phyloP scores from a whole-genome alignment of 2,113 vertebrate genomes.

The Cyprinus carpio region DNA sequence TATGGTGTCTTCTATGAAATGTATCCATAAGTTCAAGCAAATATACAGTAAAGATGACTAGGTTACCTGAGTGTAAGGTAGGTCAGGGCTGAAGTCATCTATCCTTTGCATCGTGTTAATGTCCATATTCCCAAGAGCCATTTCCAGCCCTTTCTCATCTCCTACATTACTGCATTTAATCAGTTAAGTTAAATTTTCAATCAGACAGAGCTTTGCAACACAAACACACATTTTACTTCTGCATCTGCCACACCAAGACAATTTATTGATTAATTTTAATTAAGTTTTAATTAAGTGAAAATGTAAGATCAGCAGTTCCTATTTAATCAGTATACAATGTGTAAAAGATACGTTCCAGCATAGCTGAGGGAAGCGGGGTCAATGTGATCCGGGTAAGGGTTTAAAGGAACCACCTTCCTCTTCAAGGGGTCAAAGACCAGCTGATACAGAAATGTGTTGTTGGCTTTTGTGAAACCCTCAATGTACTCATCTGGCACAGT shows the following conservation, averaged over 20 bases:
- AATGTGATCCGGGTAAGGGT: conserved; percentile 83
- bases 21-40: not conserved
- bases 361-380: conserved; percentile 82
- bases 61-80: conserved; percentile 66
- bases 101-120: conserved; percentile 85
- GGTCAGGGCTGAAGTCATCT: conserved; percentile 86
- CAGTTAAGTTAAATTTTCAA: conserved; percentile 73
- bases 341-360: conserved; percentile 93
- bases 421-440: conserved; percentile 90
- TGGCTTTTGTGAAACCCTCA: conserved; percentile 87
- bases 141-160: conserved; percentile 83
- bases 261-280: not conserved
- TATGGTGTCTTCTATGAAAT: not conserved
- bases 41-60: not conserved
- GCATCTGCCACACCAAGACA: not conserved
- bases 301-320: not conserved
- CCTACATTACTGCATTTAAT: conserved; percentile 79
- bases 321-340: not conserved
- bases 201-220: not conserved
- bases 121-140: conserved; percentile 92
- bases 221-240: not conserved
- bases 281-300: not conserved
- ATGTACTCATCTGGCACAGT: conserved; percentile 87
- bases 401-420: conserved; percentile 88
- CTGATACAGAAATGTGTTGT: conserved; percentile 97